Percentiles rank a stretch among this genome's conserved stretches.
Evolutionary conservation across 2,797 vertebrate genomes (phyloP).

Genomic region (Gymnothorax reevesii): DNA sequence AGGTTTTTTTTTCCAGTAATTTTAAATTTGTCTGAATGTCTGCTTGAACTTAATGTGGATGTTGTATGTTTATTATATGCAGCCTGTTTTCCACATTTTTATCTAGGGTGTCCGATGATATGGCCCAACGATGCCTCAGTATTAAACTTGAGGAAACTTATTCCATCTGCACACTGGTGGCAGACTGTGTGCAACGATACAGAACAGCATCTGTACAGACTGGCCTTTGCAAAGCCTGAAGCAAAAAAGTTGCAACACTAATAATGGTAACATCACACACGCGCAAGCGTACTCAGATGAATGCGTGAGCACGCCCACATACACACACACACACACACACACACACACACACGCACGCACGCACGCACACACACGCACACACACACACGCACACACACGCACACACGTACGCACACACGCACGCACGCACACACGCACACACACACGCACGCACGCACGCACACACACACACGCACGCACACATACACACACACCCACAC

Average conservation of each 20-base stretch:
- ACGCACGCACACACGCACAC: background rate
- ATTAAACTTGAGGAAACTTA: conserved; percentile 2
- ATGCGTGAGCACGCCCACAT: conserved; percentile 7
- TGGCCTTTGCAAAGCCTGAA: conserved; percentile 33
- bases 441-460: conserved; percentile 18
- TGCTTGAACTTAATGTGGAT: too few species aligned
- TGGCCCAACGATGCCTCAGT: background rate
- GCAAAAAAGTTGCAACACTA: conserved; percentile 16
- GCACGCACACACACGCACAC: background rate
- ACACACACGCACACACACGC: conserved; percentile 14
- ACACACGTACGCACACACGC: background rate
- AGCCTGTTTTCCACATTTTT: too few species aligned
- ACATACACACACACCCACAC: background rate
- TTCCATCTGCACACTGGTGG: background rate
- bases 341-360: background rate
- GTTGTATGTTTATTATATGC: too few species aligned
- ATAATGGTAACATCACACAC: background rate
- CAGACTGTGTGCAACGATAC: background rate
- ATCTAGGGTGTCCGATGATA: too few species aligned
- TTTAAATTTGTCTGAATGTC: too few species aligned
- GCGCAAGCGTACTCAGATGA: background rate
- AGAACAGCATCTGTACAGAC: conserved; percentile 46
- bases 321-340: conserved; percentile 15
- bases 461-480: background rate
- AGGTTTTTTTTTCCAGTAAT: too few species aligned